Conservation (phyloP, 2,797 vertebrate genomes). For the Siniperca undulata region DNA sequence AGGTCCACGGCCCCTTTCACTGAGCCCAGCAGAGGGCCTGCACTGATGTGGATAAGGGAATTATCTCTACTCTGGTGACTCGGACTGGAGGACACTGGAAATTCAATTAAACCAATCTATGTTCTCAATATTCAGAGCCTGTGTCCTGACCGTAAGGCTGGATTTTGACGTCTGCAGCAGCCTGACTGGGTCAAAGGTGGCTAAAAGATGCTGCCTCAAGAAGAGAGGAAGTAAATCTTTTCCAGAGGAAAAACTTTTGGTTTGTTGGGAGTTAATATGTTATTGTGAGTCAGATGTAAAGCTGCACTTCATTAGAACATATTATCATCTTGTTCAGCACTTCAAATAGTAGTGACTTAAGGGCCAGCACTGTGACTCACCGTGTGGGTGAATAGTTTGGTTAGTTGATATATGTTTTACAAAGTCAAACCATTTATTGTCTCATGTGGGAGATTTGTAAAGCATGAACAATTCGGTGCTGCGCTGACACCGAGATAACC, state of each 20-base stretch:
- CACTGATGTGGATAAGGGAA: constrained; percentile 85
- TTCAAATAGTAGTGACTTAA: constrained; percentile 25
- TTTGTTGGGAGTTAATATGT: not conserved
- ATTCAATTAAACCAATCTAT: constrained; percentile 86
- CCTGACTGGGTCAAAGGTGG: constrained; percentile 25
- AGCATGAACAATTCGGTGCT: constrained; percentile 26
- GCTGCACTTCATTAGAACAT: constrained; percentile 16
- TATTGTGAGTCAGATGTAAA: constrained; percentile 18
- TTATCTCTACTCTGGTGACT: constrained; percentile 84
- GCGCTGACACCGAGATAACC: constrained; percentile 29
- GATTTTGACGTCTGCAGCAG: constrained; percentile 21
- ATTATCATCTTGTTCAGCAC: constrained; percentile 9
- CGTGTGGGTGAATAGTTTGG: not conserved
- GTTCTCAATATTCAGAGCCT: constrained; percentile 64
- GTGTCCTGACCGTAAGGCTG: constrained; percentile 28
- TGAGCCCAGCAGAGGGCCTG: constrained; percentile 83
- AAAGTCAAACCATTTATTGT: constrained; percentile 28
- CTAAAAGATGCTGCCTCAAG: constrained; percentile 1
- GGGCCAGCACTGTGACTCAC: constrained; percentile 17
- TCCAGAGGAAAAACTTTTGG: not conserved
- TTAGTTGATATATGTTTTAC: constrained; percentile 21
- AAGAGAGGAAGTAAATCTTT: not conserved
- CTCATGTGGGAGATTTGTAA: constrained; percentile 43
- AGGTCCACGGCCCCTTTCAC: constrained; percentile 76
- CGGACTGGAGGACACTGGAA: constrained; percentile 76